A percentile compares a stretch with the other conserved stretches of the same genome.
Evolutionary conservation across 1,140 invertebrate species (phyloP).

Genomic region (Atopsyche davidsoni): DNA sequence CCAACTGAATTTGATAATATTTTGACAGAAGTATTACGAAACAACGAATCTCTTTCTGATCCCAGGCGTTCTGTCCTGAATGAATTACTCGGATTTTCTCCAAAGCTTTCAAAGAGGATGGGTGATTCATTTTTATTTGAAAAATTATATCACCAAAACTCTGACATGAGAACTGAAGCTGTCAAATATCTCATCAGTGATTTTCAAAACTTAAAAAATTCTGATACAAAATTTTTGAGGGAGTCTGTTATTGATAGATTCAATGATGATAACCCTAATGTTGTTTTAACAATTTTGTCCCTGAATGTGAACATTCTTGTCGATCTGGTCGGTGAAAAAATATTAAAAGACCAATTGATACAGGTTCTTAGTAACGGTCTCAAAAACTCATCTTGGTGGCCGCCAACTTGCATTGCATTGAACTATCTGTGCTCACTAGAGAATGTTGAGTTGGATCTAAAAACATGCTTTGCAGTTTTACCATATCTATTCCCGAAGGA

Average conservation of each 20-base stretch:
- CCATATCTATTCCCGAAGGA: constrained; percentile 54
- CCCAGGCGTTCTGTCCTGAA: constrained; percentile 34
- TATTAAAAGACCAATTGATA: constrained; percentile 33
- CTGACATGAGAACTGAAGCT: constrained; percentile 55
- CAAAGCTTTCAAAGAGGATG: constrained; percentile 47
- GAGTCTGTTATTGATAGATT: constrained; percentile 53
- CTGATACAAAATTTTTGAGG: constrained; percentile 49
- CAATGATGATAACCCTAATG: constrained; percentile 50
- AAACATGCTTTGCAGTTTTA: constrained; percentile 45
- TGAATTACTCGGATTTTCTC: constrained; percentile 47
- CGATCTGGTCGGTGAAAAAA: constrained; percentile 37
- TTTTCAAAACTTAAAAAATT: constrained; percentile 43
- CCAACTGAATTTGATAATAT: constrained; percentile 60
- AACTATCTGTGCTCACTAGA: constrained; percentile 40
- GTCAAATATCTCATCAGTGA: constrained; percentile 52
- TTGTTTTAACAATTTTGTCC: constrained; percentile 48
- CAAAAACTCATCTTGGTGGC: constrained; percentile 36
- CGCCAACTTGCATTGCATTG: constrained; percentile 37
- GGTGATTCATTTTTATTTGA: constrained; percentile 54
- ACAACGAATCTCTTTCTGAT: constrained; percentile 32
- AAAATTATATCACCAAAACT: constrained; percentile 59
- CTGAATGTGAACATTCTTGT: constrained; percentile 39
- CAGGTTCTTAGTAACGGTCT: constrained; percentile 33
- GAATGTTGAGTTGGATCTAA: constrained; percentile 37
- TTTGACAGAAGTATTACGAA: constrained; percentile 46